phyloP scores from a whole-genome alignment of 2,797 vertebrate genomes.

The Nasua narica region DNA sequence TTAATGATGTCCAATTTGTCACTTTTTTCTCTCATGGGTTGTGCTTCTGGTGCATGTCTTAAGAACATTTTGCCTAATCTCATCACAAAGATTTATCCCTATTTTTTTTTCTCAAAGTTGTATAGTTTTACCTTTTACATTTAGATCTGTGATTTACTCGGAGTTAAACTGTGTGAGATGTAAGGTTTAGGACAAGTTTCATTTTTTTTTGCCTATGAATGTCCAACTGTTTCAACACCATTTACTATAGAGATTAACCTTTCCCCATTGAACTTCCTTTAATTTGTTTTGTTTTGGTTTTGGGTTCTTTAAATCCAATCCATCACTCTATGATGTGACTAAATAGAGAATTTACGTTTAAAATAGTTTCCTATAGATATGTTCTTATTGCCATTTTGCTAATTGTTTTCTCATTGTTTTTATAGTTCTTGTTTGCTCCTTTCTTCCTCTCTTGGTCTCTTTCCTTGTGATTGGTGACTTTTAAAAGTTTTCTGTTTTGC shows the following conservation, averaged over 20 bases:
- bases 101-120: background rate
- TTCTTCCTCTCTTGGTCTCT: background rate
- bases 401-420: background rate
- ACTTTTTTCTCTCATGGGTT: background rate
- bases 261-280: background rate
- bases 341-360: background rate
- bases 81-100: background rate
- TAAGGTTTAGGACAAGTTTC: background rate
- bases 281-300: background rate
- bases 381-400: background rate
- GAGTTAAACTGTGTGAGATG: background rate
- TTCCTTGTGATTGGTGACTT: background rate
- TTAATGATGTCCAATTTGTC: background rate
- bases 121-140: background rate
- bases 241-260: background rate
- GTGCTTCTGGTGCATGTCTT: background rate
- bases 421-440: background rate
- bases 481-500: background rate
- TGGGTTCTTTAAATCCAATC: background rate
- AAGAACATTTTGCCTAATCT: background rate
- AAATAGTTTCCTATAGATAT: background rate
- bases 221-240: background rate
- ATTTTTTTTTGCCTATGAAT: background rate
- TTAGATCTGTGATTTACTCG: background rate
- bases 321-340: background rate